phyloP scores from a whole-genome alignment of 2,888 invertebrate genomes.

The Tetramorium bicarinatum region DNA sequence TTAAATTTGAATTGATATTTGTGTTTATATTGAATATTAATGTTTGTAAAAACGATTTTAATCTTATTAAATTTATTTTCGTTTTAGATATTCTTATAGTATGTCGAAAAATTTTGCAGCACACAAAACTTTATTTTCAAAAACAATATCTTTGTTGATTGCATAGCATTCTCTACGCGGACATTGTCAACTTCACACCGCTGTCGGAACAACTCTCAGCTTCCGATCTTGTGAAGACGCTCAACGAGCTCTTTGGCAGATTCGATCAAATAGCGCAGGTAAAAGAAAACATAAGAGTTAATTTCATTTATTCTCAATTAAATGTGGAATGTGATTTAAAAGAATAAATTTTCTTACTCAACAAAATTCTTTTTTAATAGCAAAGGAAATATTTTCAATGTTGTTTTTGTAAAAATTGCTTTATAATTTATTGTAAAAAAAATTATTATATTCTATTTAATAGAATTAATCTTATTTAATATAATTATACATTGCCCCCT shows the following conservation, averaged over 20 bases:
- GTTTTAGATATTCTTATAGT: not conserved
- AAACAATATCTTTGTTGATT: slow-evolving; percentile 21
- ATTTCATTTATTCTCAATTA: slow-evolving; percentile 17
- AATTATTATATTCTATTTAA: not conserved
- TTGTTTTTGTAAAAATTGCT: not conserved
- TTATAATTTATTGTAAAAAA: not conserved
- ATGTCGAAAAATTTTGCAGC: not conserved
- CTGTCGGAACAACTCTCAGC: slow-evolving; percentile 97
- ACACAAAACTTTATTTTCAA: not conserved
- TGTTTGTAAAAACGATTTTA: not conserved
- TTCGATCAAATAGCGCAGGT: slow-evolving; percentile 99
- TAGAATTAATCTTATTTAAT: not conserved
- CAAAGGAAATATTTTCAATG: not conserved
- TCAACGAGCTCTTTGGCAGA: slow-evolving; percentile 98
- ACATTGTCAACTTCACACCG: slow-evolving; percentile 99
- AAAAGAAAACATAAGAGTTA: slow-evolving; percentile 76
- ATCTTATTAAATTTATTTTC: not conserved
- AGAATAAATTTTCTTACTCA: not conserved
- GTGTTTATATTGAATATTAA: not conserved
- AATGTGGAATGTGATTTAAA: not conserved
- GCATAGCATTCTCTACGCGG: slow-evolving; percentile 96
- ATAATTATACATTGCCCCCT: not conserved
- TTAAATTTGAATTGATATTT: slow-evolving; percentile 4
- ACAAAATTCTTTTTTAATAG: not conserved
- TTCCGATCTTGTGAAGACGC: slow-evolving; percentile 97